phyloP scores from a whole-genome alignment of 1,140 invertebrate species.

The Copidosoma floridanum region DNA sequence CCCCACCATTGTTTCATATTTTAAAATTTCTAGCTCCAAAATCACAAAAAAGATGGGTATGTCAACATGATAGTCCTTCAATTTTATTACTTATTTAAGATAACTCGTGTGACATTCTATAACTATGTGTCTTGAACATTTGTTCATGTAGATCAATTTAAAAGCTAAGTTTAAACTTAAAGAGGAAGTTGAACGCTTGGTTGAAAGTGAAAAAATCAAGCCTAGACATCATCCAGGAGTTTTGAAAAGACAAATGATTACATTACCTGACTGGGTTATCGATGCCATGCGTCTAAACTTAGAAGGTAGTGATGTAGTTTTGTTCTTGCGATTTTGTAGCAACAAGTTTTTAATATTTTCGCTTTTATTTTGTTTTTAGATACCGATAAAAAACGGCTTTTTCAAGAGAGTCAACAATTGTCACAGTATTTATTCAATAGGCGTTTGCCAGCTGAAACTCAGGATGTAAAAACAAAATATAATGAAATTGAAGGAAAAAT shows the following conservation, averaged over 20 bases:
- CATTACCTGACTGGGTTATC: constrained; percentile 61
- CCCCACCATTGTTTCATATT: too few species aligned
- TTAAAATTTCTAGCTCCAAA: neutral
- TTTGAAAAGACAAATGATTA: constrained; percentile 51
- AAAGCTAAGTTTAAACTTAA: constrained; percentile 57
- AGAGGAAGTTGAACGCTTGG: constrained; percentile 52
- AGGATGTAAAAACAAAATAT: constrained; percentile 55
- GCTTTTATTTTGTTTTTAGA: constrained; percentile 46
- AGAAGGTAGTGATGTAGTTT: too few species aligned
- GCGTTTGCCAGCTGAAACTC: constrained; percentile 62
- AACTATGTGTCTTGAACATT: constrained; percentile 2
- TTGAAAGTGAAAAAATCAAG: constrained; percentile 63
- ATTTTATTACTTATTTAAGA: neutral
- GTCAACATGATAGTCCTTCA: neutral
- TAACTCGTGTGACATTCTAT: neutral
- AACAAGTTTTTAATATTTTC: constrained; percentile 7
- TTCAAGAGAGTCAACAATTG: too few species aligned
- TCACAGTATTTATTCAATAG: constrained; percentile 61
- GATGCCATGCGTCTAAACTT: constrained; percentile 58
- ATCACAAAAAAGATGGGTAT: constrained; percentile 19
- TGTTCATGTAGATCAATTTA: constrained; percentile 37
- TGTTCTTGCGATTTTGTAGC: too few species aligned
- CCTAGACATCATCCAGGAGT: constrained; percentile 69
- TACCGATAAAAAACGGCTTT: constrained; percentile 56
- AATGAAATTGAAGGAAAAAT: constrained; percentile 45